Conservation (phyloP, 2,797 vertebrate genomes). For the Ciconia nigra region DNA sequence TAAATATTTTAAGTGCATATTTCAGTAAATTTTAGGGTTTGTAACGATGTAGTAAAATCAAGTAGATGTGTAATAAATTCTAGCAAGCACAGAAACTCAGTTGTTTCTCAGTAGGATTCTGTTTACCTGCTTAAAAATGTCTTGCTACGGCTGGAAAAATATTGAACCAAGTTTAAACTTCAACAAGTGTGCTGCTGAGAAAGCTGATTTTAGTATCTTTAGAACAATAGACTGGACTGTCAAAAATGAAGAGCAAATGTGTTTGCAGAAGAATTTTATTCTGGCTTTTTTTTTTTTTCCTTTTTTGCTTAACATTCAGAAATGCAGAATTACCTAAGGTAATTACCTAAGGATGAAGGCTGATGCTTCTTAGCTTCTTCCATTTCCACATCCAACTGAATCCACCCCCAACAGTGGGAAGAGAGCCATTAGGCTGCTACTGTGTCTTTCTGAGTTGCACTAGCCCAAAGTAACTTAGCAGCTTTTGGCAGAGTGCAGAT, state of each 20-base stretch:
- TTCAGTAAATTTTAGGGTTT: not conserved
- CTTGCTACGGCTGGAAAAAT: not conserved
- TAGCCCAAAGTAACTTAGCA: not conserved
- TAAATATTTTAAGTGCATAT: slow-evolving; percentile 19
- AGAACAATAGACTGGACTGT: not conserved
- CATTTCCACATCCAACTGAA: not conserved
- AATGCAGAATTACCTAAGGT: not conserved
- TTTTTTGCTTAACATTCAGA: not conserved
- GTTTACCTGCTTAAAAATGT: not conserved
- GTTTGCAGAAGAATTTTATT: not conserved
- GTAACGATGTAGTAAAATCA: not conserved
- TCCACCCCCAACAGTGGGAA: not conserved
- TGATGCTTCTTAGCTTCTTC: not conserved
- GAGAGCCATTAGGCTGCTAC: not conserved
- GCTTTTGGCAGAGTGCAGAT: not conserved
- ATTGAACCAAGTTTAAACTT: not conserved
- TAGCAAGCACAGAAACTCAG: not conserved
- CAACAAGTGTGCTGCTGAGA: not conserved
- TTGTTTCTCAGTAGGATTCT: not conserved
- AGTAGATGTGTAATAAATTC: slow-evolving; percentile 8
- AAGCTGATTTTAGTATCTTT: not conserved
- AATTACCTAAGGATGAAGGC: not conserved
- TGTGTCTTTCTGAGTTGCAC: not conserved
- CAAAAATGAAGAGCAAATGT: not conserved
- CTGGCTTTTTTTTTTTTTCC: not conserved